Evolutionary conservation across 2,797 vertebrate species (phyloP).

Genomic region (Sebastes alutus): DNA sequence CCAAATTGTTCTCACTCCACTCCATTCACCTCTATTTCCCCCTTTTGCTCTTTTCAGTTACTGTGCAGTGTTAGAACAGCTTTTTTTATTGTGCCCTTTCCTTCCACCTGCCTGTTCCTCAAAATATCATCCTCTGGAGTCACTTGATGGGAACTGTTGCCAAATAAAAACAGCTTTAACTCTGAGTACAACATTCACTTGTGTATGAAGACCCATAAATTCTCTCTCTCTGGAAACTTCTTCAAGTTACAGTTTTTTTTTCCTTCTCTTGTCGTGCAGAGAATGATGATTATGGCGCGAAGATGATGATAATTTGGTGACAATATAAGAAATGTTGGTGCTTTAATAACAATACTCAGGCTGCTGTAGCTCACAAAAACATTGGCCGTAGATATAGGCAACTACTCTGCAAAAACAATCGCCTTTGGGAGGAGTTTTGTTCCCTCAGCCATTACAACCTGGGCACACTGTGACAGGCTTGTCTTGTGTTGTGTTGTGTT

Average conservation of each 20-base stretch:
- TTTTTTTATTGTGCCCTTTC: conserved; percentile 5
- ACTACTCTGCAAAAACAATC: too few species aligned
- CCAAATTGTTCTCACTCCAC: conserved; percentile 17
- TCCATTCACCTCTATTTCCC: conserved; percentile 13
- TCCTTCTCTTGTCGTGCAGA: background rate
- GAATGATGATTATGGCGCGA: background rate
- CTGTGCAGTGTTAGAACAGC: background rate
- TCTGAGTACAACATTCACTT: background rate
- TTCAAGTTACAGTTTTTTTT: background rate
- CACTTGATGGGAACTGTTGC: background rate
- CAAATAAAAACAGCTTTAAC: conserved; percentile 12
- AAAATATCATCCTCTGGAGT: conserved; percentile 25
- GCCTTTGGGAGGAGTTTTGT: too few species aligned
- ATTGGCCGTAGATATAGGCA: background rate
- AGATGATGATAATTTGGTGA: background rate
- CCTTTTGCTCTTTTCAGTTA: conserved; percentile 35
- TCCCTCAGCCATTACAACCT: too few species aligned
- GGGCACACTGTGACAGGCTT: too few species aligned
- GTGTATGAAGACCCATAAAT: background rate
- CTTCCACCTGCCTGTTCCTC: background rate
- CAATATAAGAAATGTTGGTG: background rate
- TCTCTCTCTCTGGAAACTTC: background rate
- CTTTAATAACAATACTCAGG: background rate
- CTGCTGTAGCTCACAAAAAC: background rate
- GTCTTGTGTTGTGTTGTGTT: too few species aligned